Base-by-base conservation (phyloP, 2,888 invertebrate species). In the Himalopsyche kuldschensis region DNA sequence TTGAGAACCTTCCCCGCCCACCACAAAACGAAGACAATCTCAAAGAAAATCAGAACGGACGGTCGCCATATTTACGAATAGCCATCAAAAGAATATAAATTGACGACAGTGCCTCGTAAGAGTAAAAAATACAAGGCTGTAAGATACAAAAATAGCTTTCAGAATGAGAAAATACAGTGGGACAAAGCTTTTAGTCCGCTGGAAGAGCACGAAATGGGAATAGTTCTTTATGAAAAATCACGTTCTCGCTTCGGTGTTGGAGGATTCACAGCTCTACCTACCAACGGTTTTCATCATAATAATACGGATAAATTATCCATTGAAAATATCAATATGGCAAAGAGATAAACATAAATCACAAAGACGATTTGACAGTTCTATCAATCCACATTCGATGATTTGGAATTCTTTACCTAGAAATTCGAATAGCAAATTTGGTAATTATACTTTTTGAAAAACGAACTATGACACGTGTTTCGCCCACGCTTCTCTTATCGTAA, bases 31-130 rank as follows among this genome's bases (percentile, higher is more conserved):
- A 27, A 27, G 69, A 69, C 55, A 80, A 80, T 80, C 35, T 69
- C 63, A 80, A 80, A 80, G 79, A 41, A 69, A 63, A 80, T 80
- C 46, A 69, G 30, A 69, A 80, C 69, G 63, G 79, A 48, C 79
- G 69, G 63, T 35, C 79, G 79, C 48, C 79, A 55, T 79, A 79
- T 79, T 79, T 80, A 75, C 48, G 46, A 55, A 81, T 76, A 76
- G 76, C 81, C 76, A 76, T 81, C 81, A 81, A 81, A 81, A 76
- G 81, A 81, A 81, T 81, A 81, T 81, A 81, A 81, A 81, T 81
- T 81, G 81, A 47, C 47, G 47, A 48, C 46, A 75, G 76, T 46
- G 47, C 30, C 41, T 63, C 20, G 75, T 75, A 69, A 48, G 76
- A 20, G 46, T 48, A 48, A 46, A 81, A 47, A 48, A 41, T 48